These are phyloP conservation scores for Andrena trimmerana DNA, from an alignment of 2,888 invertebrate genomes.

Conservation along the genomic window DNA sequence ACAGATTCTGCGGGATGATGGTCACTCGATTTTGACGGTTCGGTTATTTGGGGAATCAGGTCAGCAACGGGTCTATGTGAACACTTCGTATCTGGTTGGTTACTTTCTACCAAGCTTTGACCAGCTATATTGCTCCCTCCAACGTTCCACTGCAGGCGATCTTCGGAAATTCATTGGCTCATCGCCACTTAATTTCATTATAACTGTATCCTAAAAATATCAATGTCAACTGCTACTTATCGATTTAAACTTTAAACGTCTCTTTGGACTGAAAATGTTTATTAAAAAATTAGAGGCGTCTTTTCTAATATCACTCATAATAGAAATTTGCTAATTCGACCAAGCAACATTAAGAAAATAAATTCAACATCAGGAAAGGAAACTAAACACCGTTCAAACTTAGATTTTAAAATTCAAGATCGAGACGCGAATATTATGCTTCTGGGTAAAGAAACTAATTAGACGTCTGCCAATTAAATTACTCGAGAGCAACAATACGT, in stretches of 20 bases:
- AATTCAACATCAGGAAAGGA: no score
- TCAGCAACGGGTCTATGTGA: conserved; percentile 68
- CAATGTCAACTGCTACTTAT: not conserved
- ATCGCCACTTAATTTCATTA: not conserved
- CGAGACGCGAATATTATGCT: not conserved
- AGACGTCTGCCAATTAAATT: not conserved
- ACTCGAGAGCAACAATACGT: not conserved
- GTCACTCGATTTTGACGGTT: conserved; percentile 33
- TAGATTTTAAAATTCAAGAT: no score
- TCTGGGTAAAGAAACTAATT: not conserved
- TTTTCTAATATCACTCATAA: no score
- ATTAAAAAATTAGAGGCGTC: not conserved
- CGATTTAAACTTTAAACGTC: not conserved
- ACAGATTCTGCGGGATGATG: conserved; percentile 15
- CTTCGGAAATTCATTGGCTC: conserved; percentile 4
- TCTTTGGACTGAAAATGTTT: not conserved
- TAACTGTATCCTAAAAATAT: not conserved
- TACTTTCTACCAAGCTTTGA: conserved; percentile 74
- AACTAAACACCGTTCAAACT: no score
- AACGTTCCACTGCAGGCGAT: not conserved
- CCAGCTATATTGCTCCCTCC: not conserved
- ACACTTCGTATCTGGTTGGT: conserved; percentile 68
- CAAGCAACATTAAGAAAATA: no score
- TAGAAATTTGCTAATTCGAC: no score
- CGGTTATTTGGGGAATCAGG: conserved; percentile 74